A percentile compares a stretch with the other conserved stretches of the same genome.
Conservation (phyloP, 2,888 invertebrate genomes). For the Carcina quercana region DNA sequence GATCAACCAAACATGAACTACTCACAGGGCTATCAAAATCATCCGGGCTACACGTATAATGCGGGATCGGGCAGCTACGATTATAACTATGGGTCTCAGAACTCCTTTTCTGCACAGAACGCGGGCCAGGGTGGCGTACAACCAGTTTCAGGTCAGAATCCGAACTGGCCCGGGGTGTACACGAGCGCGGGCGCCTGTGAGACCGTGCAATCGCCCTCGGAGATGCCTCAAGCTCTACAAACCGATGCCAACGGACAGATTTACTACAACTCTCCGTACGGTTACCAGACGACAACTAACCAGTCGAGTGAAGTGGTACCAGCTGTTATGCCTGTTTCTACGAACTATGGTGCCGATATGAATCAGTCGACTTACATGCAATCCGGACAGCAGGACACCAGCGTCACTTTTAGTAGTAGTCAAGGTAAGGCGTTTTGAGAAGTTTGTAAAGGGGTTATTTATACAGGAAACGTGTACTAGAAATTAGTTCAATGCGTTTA, state of each 20-base stretch:
- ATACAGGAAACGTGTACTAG: no score
- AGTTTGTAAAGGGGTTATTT: no score
- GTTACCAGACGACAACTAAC: slow-evolving; percentile 49
- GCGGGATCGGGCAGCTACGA: slow-evolving; percentile 71
- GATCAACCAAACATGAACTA: slow-evolving; percentile 33
- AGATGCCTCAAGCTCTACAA: slow-evolving; percentile 32
- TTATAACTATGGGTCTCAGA: slow-evolving; percentile 78
- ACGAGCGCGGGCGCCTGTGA: slow-evolving; percentile 62
- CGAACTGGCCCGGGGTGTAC: slow-evolving; percentile 47
- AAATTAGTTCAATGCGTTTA: no score
- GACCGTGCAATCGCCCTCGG: slow-evolving; percentile 65
- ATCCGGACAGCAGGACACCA: slow-evolving; percentile 43
- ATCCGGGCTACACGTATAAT: slow-evolving; percentile 78
- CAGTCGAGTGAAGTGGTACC: slow-evolving; percentile 38
- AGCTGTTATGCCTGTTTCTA: slow-evolving; percentile 29
- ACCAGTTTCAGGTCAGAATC: slow-evolving; percentile 35
- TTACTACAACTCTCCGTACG: slow-evolving; percentile 67
- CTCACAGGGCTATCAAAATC: slow-evolving; percentile 58
- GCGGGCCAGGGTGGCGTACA: slow-evolving; percentile 31
- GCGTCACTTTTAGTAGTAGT: slow-evolving; percentile 43
- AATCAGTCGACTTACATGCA: slow-evolving; percentile 61
- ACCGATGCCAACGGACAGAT: slow-evolving; percentile 24
- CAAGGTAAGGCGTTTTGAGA: slow-evolving; percentile 56
- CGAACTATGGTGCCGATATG: slow-evolving; percentile 45
- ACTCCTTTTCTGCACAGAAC: slow-evolving; percentile 33